Percentiles rank a stretch among this genome's conserved stretches.
phyloP scores from a whole-genome alignment of 2,113 vertebrate genomes.

The Heptranchias perlo region DNA sequence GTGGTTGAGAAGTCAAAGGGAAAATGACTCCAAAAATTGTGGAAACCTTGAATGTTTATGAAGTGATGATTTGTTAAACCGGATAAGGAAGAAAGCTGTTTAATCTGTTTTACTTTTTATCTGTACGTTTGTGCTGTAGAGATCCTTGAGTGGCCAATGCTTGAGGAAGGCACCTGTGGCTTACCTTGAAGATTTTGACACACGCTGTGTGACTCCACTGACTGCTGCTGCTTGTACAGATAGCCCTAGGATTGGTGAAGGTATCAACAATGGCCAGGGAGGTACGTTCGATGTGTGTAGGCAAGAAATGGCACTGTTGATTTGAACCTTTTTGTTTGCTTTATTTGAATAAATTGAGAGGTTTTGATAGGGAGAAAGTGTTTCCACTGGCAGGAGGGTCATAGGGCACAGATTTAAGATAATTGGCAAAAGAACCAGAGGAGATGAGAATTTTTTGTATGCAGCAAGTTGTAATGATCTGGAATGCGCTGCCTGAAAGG shows the following conservation, averaged over 20 bases:
- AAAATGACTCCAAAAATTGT: background rate
- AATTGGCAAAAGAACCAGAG: no score
- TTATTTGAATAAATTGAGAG: background rate
- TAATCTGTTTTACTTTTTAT: background rate
- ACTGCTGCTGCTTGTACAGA: background rate
- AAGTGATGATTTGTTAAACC: background rate
- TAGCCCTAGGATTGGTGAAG: slow-evolving; percentile 41
- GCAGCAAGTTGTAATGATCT: background rate
- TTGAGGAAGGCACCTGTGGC: slow-evolving; percentile 66
- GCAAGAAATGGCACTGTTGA: background rate
- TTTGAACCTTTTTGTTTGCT: background rate
- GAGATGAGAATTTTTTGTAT: no score
- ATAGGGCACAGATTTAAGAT: no score
- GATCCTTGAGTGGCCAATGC: slow-evolving; percentile 68
- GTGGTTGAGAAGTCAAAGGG: background rate
- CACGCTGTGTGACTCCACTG: slow-evolving; percentile 55
- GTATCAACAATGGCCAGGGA: slow-evolving; percentile 54
- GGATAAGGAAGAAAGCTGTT: background rate
- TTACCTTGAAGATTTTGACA: slow-evolving; percentile 66
- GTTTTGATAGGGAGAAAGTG: background rate
- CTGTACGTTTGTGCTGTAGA: slow-evolving; percentile 49
- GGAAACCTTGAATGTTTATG: background rate
- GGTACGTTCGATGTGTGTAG: slow-evolving; percentile 45
- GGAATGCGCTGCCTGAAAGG: background rate
- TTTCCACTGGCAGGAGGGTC: background rate